Evolutionary conservation across 2,888 invertebrate genomes (phyloP).

Genomic region (Cryptocephalus moraei): DNA sequence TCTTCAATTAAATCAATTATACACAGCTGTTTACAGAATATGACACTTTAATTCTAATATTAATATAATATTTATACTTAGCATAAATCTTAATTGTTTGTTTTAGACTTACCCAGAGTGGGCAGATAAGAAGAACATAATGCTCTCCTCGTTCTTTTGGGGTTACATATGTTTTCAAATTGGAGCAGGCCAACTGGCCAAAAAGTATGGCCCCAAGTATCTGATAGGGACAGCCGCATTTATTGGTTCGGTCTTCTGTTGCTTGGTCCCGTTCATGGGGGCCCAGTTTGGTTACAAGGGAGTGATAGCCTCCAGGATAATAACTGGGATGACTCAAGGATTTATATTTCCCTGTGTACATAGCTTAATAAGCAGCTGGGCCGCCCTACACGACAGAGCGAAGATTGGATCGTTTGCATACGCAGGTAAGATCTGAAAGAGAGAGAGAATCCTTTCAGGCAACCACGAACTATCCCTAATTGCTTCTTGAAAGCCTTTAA

Average conservation of each 20-base stretch:
- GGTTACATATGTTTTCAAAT: conserved; percentile 67
- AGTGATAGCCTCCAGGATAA: conserved; percentile 16
- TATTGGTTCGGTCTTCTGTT: conserved; percentile 51
- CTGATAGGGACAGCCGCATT: conserved; percentile 44
- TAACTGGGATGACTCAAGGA: conserved; percentile 44
- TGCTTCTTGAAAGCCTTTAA: too few species aligned
- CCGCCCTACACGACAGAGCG: conserved; percentile 57
- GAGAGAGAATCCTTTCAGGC: neutral
- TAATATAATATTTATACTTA: too few species aligned
- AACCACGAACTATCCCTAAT: too few species aligned
- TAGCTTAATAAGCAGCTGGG: conserved; percentile 66
- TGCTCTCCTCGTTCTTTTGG: conserved; percentile 71
- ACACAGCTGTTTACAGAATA: neutral
- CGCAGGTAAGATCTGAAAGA: conserved; percentile 35
- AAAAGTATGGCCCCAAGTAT: conserved; percentile 62
- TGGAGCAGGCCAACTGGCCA: conserved; percentile 60
- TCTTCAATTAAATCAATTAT: neutral
- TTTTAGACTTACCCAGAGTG: conserved; percentile 16
- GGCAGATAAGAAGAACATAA: conserved; percentile 27
- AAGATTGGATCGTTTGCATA: conserved; percentile 57
- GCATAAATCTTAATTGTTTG: neutral
- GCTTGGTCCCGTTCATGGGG: conserved; percentile 41
- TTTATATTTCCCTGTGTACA: conserved; percentile 60
- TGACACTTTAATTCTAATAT: too few species aligned
- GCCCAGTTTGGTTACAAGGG: conserved; percentile 13